phyloP scores from a whole-genome alignment of 2,113 vertebrate genomes.

The Sclerurus mexicanus region DNA sequence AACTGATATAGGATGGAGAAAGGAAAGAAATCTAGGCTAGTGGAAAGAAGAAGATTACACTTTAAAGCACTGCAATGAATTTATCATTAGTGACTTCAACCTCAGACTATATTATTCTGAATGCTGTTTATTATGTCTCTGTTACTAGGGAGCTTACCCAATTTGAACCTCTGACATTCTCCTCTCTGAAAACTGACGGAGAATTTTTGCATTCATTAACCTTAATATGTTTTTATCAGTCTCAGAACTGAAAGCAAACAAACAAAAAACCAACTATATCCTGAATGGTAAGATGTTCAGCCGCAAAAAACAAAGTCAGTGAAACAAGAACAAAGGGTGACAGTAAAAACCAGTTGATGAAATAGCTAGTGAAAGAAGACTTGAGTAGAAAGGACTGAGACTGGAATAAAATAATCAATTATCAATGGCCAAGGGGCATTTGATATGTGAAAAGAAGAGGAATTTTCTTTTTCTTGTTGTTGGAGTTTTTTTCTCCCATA shows the following conservation, averaged over 20 bases:
- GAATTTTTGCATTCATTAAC: constrained; percentile 52
- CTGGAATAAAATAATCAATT: constrained; percentile 27
- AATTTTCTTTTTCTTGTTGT: background rate
- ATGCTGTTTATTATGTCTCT: constrained; percentile 31
- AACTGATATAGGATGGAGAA: background rate
- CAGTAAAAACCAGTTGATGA: background rate
- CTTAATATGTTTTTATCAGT: constrained; percentile 39
- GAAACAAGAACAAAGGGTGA: constrained; percentile 6
- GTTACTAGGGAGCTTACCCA: constrained; percentile 3
- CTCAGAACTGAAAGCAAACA: constrained; percentile 22
- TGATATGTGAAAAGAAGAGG: background rate
- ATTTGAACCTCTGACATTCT: constrained; percentile 31
- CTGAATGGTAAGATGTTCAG: background rate
- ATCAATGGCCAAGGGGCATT: background rate
- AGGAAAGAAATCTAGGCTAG: background rate
- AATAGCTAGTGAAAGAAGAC: background rate
- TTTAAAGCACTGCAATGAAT: constrained; percentile 16
- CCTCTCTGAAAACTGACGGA: constrained; percentile 9
- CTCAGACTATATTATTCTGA: constrained; percentile 10
- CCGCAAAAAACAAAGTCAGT: background rate
- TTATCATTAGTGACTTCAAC: constrained; percentile 12
- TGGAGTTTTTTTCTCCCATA: fast-evolving
- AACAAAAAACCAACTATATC: background rate
- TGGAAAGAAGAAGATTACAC: background rate
- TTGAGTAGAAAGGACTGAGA: background rate